Evolutionary conservation across 2,797 vertebrate genomes (phyloP), one percentile per base, ranked within the genome.

Genomic region (Onychomys torridus): DNA sequence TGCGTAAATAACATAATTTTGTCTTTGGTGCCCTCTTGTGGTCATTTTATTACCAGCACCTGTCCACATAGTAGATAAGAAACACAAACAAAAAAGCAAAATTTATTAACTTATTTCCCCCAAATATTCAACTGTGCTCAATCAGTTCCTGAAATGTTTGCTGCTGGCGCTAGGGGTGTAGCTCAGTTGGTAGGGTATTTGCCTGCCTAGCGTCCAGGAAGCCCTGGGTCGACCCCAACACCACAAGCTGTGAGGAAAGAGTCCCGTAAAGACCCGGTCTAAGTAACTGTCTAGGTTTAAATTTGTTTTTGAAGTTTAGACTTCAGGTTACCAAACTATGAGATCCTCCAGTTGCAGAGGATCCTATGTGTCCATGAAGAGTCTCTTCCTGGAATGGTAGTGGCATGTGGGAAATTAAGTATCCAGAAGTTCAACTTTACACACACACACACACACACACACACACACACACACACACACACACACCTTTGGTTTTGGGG

Each of bases 11-110:
- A 40, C 89, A 97, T 97, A 89, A 55, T 91, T 97, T 94, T 98
- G 98, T 95, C 94, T 98, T 96, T 98, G 97, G 96, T 95, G 96
- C 97, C 98, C 97, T 97, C 98, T 97, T 85, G 91, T 97, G 98
- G 94, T 73, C 32, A 79, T 40, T 94, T 92, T 4, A 23, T 94
- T 46, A 57, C 12, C 55, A 32, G 59, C 69, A 52, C 23, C 65
- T 71, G 37, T 4, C 34, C 25, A 29, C 14, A 0, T 65, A 49
- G 73, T 21, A 32, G 3, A 17, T 52, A 93, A 27, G 65, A 91
- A 94, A 2, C 11, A 73, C n/a, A 73, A 6, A 21, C 37, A 94
- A 32, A 40, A 93, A 93, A 0, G 77, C 63, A 27, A 59, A 21
- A 85, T 49, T n/a, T 49, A 21, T 69, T n/a, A 49, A 67, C 46